These are phyloP conservation scores for Macropus fuliginosus DNA, from an alignment of 2,797 vertebrate genomes.

Conservation along the genomic window DNA sequence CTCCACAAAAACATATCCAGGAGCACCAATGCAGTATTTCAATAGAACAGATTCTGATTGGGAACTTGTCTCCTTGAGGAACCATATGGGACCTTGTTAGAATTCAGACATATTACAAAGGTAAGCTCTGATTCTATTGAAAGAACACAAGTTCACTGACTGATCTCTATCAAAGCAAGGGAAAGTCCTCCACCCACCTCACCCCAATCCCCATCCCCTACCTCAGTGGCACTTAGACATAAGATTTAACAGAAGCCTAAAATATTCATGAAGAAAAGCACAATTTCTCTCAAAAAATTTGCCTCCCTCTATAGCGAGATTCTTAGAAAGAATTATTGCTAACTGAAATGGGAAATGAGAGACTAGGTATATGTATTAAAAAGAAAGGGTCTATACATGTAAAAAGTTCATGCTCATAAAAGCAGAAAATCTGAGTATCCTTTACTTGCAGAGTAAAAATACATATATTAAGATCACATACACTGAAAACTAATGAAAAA, in stretches of 20 bases:
- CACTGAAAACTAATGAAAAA: not conserved
- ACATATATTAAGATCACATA: not conserved
- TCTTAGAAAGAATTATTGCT: not conserved
- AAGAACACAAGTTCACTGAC: not conserved
- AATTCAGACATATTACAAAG: not conserved
- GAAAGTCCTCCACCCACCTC: not conserved
- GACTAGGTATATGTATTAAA: fast-evolving
- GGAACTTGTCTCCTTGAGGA: not conserved
- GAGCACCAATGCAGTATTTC: not conserved
- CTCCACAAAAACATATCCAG: not conserved
- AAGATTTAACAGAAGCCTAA: not conserved
- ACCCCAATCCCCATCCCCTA: too few species aligned
- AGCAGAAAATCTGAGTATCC: not conserved
- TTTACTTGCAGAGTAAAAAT: not conserved
- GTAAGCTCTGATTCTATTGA: not conserved
- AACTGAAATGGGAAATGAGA: not conserved
- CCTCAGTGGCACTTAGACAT: not conserved
- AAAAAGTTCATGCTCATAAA: not conserved
- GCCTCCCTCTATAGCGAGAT: constrained; percentile 10
- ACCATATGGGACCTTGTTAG: not conserved
- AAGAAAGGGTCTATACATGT: not conserved
- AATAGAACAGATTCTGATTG: not conserved
- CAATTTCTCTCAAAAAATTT: not conserved
- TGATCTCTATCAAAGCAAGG: not conserved
- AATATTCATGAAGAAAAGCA: not conserved